A percentile compares a stretch with the other conserved stretches of the same genome.
phyloP scores from a whole-genome alignment of 2,113 vertebrate genomes.

The Hippocampus abdominalis region DNA sequence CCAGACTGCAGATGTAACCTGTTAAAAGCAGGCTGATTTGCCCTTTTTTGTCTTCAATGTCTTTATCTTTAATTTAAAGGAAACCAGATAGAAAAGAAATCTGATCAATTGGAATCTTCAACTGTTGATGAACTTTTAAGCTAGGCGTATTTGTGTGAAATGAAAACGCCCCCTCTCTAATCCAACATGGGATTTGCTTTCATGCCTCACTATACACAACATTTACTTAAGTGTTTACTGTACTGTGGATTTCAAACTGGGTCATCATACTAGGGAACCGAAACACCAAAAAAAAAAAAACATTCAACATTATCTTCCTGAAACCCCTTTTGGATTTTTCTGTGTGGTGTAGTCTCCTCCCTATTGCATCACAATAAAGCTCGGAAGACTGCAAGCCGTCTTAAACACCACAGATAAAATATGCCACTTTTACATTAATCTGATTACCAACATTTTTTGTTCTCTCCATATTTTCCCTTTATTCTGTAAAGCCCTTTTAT shows the following conservation, averaged over 20 bases:
- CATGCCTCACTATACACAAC: not conserved
- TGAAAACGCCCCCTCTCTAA: not conserved
- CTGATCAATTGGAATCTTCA: not conserved
- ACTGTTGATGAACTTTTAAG: not conserved
- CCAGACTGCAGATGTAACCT: no score
- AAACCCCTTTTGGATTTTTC: not conserved
- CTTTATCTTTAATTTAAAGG: not conserved
- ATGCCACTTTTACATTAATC: no score
- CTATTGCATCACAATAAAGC: no score
- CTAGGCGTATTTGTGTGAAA: not conserved
- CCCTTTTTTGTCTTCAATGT: no score
- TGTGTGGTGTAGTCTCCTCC: no score
- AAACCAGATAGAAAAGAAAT: not conserved
- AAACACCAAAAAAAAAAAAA: not conserved
- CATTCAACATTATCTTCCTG: not conserved
- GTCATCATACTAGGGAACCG: not conserved
- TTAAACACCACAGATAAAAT: no score
- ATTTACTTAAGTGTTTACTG: not conserved
- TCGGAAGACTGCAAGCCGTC: no score
- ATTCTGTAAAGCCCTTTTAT: no score
- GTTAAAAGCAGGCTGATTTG: not conserved
- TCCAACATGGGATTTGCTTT: not conserved
- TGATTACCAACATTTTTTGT: no score
- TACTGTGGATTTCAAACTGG: not conserved
- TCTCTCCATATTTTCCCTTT: no score